A percentile compares a stretch with the other conserved stretches of the same genome.
These are phyloP conservation scores for Neria commutata DNA, from an alignment of 2,888 invertebrate species.

Conservation along the genomic window DNA sequence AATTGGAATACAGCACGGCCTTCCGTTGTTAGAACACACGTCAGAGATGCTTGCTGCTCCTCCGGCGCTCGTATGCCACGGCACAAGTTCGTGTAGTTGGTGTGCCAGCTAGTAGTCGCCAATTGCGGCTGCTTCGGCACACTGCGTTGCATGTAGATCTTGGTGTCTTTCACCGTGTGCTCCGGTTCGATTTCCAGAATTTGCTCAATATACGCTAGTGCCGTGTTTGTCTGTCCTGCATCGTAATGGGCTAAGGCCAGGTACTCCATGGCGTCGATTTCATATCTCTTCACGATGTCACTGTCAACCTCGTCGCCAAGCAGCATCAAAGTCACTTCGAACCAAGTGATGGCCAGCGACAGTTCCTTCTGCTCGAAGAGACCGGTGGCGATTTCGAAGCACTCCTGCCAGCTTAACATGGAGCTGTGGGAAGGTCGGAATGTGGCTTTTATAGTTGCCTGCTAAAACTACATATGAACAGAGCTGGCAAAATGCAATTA, in stretches of 20 bases:
- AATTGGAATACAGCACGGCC: conserved; percentile 72
- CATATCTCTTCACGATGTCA: background rate
- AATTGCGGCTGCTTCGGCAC: background rate
- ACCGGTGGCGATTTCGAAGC: conserved; percentile 43
- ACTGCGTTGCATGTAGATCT: conserved; percentile 25
- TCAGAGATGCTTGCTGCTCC: background rate
- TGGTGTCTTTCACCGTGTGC: conserved; percentile 23
- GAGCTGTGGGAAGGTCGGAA: conserved; percentile 2
- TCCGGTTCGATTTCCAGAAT: conserved; percentile 25
- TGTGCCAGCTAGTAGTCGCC: background rate
- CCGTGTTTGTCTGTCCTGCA: conserved; percentile 33
- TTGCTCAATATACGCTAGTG: conserved; percentile 25
- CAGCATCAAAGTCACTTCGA: conserved; percentile 25
- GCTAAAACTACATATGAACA: no score
- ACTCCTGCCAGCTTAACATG: conserved; percentile 37
- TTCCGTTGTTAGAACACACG: conserved; percentile 35
- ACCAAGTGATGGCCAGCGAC: conserved; percentile 35
- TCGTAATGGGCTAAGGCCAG: conserved; percentile 37
- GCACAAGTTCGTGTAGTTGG: conserved; percentile 38
- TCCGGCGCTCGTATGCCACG: conserved; percentile 34
- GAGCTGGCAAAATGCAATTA: no score
- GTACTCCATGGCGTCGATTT: conserved; percentile 40
- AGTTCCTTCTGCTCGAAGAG: conserved; percentile 34
- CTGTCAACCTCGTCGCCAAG: background rate
- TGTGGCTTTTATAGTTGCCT: no score